Evolutionary conservation across 2,797 vertebrate species (phyloP), one percentile per base, ranked within the genome.

Genomic region (Rhyacichthys aspro): DNA sequence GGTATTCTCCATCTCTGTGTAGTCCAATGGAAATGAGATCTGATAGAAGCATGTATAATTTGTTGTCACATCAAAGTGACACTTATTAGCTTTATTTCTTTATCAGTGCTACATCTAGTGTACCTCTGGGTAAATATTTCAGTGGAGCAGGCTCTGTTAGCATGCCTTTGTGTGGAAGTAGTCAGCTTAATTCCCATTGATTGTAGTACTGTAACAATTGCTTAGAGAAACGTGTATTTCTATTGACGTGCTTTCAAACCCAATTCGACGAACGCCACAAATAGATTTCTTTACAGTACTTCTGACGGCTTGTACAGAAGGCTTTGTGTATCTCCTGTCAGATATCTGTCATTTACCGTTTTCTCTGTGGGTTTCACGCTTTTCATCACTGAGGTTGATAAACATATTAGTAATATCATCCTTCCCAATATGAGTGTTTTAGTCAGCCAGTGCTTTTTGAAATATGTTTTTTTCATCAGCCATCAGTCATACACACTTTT

Each of bases 31-130:
- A 88, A 88, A 89, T 89, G 82, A 81, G 87, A 88, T 91, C 88
- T 90, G 89, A 91, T 89, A 83, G 74, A 84, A 55, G 59, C 88
- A 75, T 90, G 91, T 91, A 88, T 88, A 89, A 89, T 89, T 90
- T 91, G 89, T 92, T 88, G 88, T 87, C 81, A 86, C 86, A 91
- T 90, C 90, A 91, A 91, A 91, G 88, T 82, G 85, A 90, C 88
- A 89, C 86, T 91, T 90, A 90, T 90, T 91, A 88, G 89, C 88
- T 90, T 89, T 87, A 91, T 90, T 90, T 89, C 84, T 79, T 77
- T 81, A 87, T 90, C 85, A 82, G 42, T 76, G 76, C 73, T 83
- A 86, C 87, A 85, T 87, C 87, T 76, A 63, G 60, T 74, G 78
- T 86, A 88, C 85, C 88, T 84, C 86, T 84, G 84, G 88, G 84